Evolutionary conservation across 2,888 invertebrate species (phyloP).

Genomic region (Automeris io): DNA sequence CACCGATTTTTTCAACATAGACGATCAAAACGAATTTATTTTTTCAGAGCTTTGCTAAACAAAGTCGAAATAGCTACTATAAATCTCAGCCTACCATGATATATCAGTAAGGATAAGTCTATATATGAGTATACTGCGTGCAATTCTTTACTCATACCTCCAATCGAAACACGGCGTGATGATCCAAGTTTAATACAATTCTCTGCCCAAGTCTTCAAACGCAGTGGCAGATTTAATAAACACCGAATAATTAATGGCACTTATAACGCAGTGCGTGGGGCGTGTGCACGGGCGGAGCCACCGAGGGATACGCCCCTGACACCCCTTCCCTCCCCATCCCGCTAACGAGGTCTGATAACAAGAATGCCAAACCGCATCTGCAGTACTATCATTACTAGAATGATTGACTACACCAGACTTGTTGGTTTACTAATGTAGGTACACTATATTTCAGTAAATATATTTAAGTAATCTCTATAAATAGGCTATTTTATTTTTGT

Average conservation of each 20-base stretch:
- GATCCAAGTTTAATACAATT: no score
- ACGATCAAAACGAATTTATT: no score
- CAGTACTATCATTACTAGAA: conserved; percentile 60
- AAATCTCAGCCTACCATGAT: no score
- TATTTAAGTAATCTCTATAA: no score
- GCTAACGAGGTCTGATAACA: conserved; percentile 58
- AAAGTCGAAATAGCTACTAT: no score
- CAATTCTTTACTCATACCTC: no score
- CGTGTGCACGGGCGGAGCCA: background rate
- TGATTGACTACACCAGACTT: conserved; percentile 65
- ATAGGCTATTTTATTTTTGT: no score
- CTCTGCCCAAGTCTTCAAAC: background rate
- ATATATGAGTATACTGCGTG: no score
- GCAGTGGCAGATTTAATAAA: background rate
- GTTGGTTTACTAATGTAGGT: conserved; percentile 36
- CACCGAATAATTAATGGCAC: background rate
- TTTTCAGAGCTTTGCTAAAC: no score
- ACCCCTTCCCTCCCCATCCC: conserved; percentile 9
- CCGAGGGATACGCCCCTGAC: background rate
- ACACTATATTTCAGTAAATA: background rate
- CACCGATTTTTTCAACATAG: no score
- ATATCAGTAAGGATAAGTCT: no score
- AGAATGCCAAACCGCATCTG: conserved; percentile 68
- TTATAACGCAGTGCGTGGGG: background rate
- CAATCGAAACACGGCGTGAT: no score